Evolutionary conservation across 2,888 invertebrate species (phyloP).

Genomic region (Pachymerium ferrugineum): DNA sequence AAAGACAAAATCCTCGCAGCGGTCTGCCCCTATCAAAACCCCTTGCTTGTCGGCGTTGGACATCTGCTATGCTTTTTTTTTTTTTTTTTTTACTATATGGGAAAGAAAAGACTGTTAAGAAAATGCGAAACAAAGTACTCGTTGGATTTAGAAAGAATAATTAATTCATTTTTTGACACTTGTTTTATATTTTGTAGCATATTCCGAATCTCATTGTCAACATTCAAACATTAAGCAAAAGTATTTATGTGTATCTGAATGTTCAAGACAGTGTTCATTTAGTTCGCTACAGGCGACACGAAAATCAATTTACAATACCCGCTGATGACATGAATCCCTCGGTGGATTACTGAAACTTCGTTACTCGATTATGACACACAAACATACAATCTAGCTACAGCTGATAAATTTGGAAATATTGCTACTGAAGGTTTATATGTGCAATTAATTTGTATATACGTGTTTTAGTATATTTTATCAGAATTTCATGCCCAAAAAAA

Average conservation of each 20-base stretch:
- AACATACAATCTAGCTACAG: slow-evolving; percentile 89
- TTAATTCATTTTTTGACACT: slow-evolving; percentile 1
- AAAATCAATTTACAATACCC: slow-evolving; percentile 96
- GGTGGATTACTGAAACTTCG: slow-evolving; percentile 89
- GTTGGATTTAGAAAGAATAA: too few species aligned
- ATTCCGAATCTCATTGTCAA: slow-evolving; percentile 91
- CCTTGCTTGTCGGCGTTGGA: slow-evolving; percentile 86
- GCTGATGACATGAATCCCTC: slow-evolving; percentile 96
- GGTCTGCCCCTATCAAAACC: slow-evolving; percentile 83
- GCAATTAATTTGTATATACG: too few species aligned
- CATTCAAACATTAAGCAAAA: slow-evolving; percentile 87
- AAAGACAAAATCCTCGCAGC: slow-evolving; percentile 88
- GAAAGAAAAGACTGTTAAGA: slow-evolving; percentile 88
- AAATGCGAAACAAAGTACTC: slow-evolving; percentile 99
- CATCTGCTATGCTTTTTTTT: slow-evolving; percentile 73
- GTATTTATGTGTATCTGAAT: slow-evolving; percentile 89
- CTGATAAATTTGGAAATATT: slow-evolving; percentile 97
- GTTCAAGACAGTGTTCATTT: slow-evolving; percentile 96
- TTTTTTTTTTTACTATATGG: slow-evolving; percentile 96
- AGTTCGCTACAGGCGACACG: slow-evolving; percentile 85
- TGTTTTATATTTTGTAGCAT: slow-evolving; percentile 56
- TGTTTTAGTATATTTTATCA: too few species aligned
- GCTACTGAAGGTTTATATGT: slow-evolving; percentile 62
- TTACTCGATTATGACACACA: slow-evolving; percentile 93
- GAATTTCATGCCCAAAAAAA: too few species aligned